Base-by-base conservation (phyloP, 2,113 vertebrate genomes). In the Fregata magnificens region DNA sequence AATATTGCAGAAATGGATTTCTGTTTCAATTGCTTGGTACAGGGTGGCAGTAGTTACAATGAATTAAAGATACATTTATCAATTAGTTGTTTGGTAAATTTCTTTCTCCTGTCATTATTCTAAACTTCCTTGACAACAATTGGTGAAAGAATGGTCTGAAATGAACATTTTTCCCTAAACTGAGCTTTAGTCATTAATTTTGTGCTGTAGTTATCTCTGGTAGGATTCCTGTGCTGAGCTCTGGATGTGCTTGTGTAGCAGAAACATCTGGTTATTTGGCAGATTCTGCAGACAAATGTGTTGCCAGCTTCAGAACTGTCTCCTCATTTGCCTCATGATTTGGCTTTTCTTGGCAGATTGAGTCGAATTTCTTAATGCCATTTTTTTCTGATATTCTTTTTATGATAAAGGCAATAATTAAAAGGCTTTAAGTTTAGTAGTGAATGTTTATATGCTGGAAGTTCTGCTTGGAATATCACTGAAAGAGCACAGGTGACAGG, bases 201-300 rank as follows among this genome's bases (percentile, higher is more conserved):
- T 86, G 31, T 87, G 32, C 40, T 82, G 15, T 50, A 90, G 58
- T 88, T 91, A 72, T 56, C 81, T 76, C 34, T 88, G 66, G 47
- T 91, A 85, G 74, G 55, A 94, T 82, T 95, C 85, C 29, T 83
- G n/a, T 90, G 84, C 82, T 94, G 97, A 77, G n/a, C 25, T 96
- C 82, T 93, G 38, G 55, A 58, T 45, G 4, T 1, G 9, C 49
- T 96, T 91, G 44, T 90, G 71, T 82, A 84, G 69, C 80, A 82
- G 59, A 81, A 95, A 91, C 63, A 63, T 96, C 91, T 97, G 96
- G 76, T 84, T 95, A 50, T 72, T 71, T 95, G 90, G 88, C 91
- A 95, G 62, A 65, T 77, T 94, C 76, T 93, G 69, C 91, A 95
- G 96, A 95, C 86, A 95, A 95, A 85, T 72, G 5, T 82, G 38